Percentiles rank a stretch among this genome's conserved stretches.
Evolutionary conservation across 2,888 invertebrate genomes (phyloP).

Genomic region (Scaptomyza polygonia): DNA sequence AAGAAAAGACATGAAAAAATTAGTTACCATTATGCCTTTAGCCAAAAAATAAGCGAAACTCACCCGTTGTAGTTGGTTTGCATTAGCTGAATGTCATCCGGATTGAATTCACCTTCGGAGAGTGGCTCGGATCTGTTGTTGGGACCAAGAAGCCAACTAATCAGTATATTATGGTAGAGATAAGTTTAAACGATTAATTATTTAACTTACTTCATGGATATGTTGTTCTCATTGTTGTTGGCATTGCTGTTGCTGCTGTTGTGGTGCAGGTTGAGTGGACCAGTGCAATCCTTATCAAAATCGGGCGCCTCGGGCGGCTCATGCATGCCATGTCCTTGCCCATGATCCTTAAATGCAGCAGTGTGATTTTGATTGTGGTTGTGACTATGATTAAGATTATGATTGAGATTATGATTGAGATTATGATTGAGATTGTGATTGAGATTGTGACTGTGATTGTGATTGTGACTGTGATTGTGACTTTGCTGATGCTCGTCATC

Average conservation of each 20-base stretch:
- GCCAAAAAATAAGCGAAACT: constrained; percentile 21
- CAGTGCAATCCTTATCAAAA: constrained; percentile 80
- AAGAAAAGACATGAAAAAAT: constrained; percentile 1
- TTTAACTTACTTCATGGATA: constrained; percentile 80
- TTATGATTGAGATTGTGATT: constrained; percentile 29
- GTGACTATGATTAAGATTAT: constrained; percentile 28
- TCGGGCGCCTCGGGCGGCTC: constrained; percentile 55
- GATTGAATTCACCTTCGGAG: constrained; percentile 83
- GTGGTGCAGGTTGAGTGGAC: constrained; percentile 78
- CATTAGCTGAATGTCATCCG: constrained; percentile 83
- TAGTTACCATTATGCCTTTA: neutral
- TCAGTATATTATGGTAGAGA: neutral
- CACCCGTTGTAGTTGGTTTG: constrained; percentile 84
- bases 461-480: constrained; percentile 34
- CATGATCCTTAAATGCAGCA: constrained; percentile 48
- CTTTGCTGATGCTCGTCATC: constrained; percentile 35
- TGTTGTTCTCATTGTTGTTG: constrained; percentile 73
- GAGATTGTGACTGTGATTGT: constrained; percentile 30
- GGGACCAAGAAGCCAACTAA: neutral
- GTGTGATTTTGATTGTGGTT: constrained; percentile 37
- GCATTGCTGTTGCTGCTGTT: constrained; percentile 43
- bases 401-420: constrained; percentile 33
- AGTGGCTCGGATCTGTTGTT: constrained; percentile 81
- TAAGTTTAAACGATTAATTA: too few relatives aligned
- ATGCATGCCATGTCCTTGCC: constrained; percentile 48